phyloP scores from a whole-genome alignment of 1,140 invertebrate genomes.

The Whitmania pigra region DNA sequence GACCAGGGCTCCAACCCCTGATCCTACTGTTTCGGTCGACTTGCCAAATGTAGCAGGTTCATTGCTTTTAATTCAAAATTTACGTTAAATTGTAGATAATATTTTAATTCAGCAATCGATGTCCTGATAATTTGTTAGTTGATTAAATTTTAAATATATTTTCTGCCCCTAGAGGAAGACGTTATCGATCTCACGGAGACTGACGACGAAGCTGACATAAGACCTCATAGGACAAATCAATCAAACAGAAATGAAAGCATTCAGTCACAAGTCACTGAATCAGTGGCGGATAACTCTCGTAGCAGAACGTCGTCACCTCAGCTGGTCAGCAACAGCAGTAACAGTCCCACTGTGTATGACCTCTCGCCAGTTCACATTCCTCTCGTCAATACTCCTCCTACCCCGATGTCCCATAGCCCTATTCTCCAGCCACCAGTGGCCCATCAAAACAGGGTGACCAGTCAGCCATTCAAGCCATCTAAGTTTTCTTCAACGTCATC shows the following conservation, averaged over 20 bases:
- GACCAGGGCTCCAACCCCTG: neutral
- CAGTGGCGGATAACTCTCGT: neutral
- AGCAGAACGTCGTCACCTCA: neutral
- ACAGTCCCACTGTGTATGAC: constrained; percentile 12
- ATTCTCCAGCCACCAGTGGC: constrained; percentile 6
- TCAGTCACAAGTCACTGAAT: constrained; percentile 1
- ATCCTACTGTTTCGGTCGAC: neutral
- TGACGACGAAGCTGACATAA: constrained; percentile 11
- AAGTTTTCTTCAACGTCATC: constrained; percentile 5
- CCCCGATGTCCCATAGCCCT: neutral
- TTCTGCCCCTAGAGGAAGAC: neutral
- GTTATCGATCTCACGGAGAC: constrained; percentile 18
- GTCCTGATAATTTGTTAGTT: neutral
- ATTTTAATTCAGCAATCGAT: neutral
- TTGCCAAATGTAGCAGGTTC: neutral
- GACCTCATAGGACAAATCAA: neutral
- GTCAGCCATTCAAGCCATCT: constrained; percentile 15
- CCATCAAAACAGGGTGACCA: constrained; percentile 3
- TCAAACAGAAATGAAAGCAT: neutral
- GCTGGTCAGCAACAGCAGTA: neutral
- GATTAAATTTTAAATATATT: neutral
- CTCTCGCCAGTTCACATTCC: constrained; percentile 17
- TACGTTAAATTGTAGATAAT: neutral
- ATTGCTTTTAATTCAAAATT: neutral
- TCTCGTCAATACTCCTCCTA: neutral